Evolutionary conservation across 1,140 invertebrate species (phyloP).

Genomic region (Branchinecta lynchi): DNA sequence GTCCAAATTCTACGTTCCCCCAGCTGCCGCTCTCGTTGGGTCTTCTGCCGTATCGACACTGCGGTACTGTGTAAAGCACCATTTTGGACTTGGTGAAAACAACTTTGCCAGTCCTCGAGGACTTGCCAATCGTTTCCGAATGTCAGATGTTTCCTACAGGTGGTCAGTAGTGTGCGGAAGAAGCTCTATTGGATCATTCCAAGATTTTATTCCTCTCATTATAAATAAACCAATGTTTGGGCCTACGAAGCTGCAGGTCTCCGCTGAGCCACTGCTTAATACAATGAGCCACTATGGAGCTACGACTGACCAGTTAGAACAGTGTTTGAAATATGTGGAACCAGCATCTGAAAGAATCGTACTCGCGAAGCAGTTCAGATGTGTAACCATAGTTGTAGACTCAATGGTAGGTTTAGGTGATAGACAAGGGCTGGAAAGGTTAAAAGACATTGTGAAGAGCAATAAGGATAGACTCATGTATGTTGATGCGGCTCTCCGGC

Average conservation of each 20-base stretch:
- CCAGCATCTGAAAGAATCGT: background rate
- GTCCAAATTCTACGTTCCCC: background rate
- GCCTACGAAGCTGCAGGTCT: background rate
- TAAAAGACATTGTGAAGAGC: too few relatives aligned
- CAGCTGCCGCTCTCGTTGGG: background rate
- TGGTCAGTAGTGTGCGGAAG: background rate
- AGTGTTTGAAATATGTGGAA: background rate
- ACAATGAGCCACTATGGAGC: background rate
- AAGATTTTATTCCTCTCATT: background rate
- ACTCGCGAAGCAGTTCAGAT: too few relatives aligned
- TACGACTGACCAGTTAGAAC: constrained; percentile 2
- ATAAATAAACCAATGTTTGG: background rate
- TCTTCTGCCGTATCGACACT: background rate
- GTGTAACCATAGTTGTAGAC: too few relatives aligned
- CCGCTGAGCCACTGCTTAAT: background rate
- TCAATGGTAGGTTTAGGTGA: too few relatives aligned
- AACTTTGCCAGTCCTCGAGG: background rate
- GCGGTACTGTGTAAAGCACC: background rate
- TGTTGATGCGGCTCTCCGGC: too few relatives aligned
- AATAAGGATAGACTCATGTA: too few relatives aligned
- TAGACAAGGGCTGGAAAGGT: too few relatives aligned
- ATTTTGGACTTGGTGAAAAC: background rate
- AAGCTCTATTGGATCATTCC: background rate
- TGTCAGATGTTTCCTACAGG: background rate
- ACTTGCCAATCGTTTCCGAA: background rate